Conservation (phyloP, 2,888 invertebrate species). For the Cordilura impudica region DNA sequence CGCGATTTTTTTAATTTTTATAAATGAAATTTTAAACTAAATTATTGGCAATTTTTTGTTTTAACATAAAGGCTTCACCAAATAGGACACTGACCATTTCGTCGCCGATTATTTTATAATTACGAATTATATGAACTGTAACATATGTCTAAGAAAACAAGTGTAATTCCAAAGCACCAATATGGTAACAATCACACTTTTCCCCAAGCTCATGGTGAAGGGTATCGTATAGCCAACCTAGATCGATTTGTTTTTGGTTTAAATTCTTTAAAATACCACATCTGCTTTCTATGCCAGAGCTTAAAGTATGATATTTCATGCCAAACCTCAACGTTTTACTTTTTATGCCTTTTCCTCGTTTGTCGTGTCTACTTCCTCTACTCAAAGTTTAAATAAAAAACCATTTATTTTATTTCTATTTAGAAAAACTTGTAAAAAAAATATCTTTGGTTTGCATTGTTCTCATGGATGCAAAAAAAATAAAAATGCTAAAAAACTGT, state of each 20-base stretch:
- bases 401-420: background rate
- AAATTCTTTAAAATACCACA: constrained; percentile 50
- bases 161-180: too few relatives aligned
- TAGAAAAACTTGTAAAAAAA: constrained; percentile 11
- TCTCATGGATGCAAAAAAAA: background rate
- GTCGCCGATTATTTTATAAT: too few relatives aligned
- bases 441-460: constrained; percentile 30
- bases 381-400: constrained; percentile 13
- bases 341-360: background rate
- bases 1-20: too few relatives aligned
- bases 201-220: too few relatives aligned
- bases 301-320: constrained; percentile 58
- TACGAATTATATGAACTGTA: too few relatives aligned
- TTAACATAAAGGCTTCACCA: too few relatives aligned
- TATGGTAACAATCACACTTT: too few relatives aligned
- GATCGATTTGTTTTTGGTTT: constrained; percentile 4
- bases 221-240: too few relatives aligned
- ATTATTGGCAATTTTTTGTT: too few relatives aligned
- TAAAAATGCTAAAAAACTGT: constrained; percentile 7
- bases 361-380: background rate
- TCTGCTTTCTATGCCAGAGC: constrained; percentile 55
- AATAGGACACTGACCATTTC: too few relatives aligned
- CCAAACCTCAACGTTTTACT: constrained; percentile 60
- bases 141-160: too few relatives aligned
- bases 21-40: too few relatives aligned